Conservation (phyloP, 2,888 invertebrate species). For the Lordiphosa fenestrarum region DNA sequence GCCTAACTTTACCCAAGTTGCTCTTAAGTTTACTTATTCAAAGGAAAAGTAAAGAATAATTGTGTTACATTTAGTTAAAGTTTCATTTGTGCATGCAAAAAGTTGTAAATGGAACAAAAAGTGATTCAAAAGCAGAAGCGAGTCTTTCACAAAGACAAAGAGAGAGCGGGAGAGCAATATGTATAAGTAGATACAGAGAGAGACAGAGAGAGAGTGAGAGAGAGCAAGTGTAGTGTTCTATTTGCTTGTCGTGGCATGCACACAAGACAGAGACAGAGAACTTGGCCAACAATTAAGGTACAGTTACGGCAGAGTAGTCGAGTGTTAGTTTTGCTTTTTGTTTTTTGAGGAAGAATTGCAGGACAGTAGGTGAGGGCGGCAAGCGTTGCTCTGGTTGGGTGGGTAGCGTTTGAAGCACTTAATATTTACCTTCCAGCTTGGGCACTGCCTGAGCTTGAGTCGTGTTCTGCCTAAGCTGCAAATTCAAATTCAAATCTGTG, state of each 20-base stretch:
- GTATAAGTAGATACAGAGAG: background rate
- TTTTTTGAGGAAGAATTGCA: slow-evolving; percentile 1
- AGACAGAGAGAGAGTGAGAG: background rate
- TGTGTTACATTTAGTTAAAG: too few relatives aligned
- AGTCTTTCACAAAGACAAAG: too few relatives aligned
- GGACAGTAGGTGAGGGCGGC: slow-evolving; percentile 5
- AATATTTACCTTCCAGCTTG: slow-evolving; percentile 67
- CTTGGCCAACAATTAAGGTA: slow-evolving; percentile 6
- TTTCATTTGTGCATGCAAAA: too few relatives aligned
- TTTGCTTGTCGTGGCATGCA: too few relatives aligned
- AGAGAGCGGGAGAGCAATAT: background rate
- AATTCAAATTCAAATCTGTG: slow-evolving; percentile 75
- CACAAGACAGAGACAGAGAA: slow-evolving; percentile 8
- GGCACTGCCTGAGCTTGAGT: slow-evolving; percentile 30
- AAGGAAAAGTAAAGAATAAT: too few relatives aligned
- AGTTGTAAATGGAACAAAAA: too few relatives aligned
- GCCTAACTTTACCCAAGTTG: too few relatives aligned
- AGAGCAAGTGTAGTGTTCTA: background rate
- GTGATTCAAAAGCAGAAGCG: too few relatives aligned
- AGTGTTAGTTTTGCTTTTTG: background rate
- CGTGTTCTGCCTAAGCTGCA: slow-evolving; percentile 66
- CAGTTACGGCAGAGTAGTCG: slow-evolving; percentile 5
- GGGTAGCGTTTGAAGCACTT: slow-evolving; percentile 26
- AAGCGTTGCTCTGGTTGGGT: slow-evolving; percentile 17
- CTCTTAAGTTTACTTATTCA: too few relatives aligned